These are phyloP conservation scores for Octomys mimax DNA, from an alignment of 2,797 vertebrate genomes.

Conservation along the genomic window DNA sequence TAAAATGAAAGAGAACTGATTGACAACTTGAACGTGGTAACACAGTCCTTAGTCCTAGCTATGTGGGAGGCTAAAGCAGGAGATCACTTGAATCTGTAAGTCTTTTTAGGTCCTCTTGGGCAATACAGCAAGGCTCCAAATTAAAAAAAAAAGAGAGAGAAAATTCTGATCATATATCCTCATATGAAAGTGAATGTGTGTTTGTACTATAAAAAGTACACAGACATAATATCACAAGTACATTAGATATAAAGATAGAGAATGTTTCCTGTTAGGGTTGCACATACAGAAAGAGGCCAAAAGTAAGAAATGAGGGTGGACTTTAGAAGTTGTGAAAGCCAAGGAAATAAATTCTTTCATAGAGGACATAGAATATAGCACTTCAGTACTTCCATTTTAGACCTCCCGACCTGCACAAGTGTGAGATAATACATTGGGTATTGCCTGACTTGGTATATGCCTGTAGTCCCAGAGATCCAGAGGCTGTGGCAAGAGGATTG, in stretches of 20 bases:
- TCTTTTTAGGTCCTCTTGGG: background rate
- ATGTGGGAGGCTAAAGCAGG: background rate
- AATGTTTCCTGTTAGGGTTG: background rate
- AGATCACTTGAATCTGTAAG: background rate
- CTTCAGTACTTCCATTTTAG: background rate
- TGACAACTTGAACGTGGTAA: background rate
- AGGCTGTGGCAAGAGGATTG: background rate
- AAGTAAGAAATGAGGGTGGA: background rate
- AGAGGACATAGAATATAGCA: background rate
- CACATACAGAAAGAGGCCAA: background rate
- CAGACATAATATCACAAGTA: background rate
- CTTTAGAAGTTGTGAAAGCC: background rate
- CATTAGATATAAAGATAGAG: background rate
- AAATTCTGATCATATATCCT: background rate
- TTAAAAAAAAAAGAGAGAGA: background rate
- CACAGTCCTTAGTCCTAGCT: rapidly evolving
- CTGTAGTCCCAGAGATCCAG: background rate
- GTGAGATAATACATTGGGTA: background rate
- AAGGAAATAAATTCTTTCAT: background rate
- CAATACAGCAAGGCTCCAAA: background rate
- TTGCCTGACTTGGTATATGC: background rate
- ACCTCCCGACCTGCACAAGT: background rate
- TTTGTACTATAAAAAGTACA: background rate
- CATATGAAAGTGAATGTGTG: background rate
- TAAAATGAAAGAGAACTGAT: background rate